Base-by-base conservation (phyloP, 2,797 vertebrate species). In the Sebastes taczanowskii region DNA sequence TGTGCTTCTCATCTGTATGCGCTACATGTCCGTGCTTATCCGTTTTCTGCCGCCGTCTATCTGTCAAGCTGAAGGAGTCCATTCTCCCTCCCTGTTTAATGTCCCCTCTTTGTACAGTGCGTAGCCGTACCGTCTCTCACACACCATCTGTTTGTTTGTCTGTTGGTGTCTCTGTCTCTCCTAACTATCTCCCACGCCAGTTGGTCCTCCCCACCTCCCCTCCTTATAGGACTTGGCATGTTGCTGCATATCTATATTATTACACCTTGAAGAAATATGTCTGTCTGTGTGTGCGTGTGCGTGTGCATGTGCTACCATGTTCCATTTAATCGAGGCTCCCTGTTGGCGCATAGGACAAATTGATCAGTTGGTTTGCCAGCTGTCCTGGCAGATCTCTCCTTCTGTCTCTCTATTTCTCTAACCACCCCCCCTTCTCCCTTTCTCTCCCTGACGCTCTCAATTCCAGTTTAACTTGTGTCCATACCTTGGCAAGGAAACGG, bases 311-410 rank as follows among this genome's bases (percentile, higher is more conserved):
- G 53, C 68, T 9, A 38, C 77, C 82, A 52, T 90, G 90, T 92
- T 88, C 78, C 69, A 42, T 92, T 91, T 93, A 91, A 91, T 91
- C 66, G 78, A 86, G 79, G 64, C 71, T 82, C 82, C 88, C 89
- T 58, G 81, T 90, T 82, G 84, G 77, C 88, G 77, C 83, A 64
- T 80, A 38, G 89, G 90, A 94, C 92, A 92, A 89, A 94, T 89
- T 89, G 91, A 92, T 92, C 88, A 83, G 84, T 91, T 85, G 85
- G 61, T 85, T 86, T 88, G 88, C 92, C 94, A 93, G 91, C 88
- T 93, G 92, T 92, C 89, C 86, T 92, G 85, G 89, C 88, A 86
- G 70, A 89, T 88, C 78, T 80, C 81, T 87, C 86, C 87, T 83
- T 90, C 86, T 89, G 80, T 81, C 83, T 79, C 77, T 60, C 71